Evolutionary conservation across 2,797 vertebrate species (phyloP).

Genomic region (Benthosema pterotum): DNA sequence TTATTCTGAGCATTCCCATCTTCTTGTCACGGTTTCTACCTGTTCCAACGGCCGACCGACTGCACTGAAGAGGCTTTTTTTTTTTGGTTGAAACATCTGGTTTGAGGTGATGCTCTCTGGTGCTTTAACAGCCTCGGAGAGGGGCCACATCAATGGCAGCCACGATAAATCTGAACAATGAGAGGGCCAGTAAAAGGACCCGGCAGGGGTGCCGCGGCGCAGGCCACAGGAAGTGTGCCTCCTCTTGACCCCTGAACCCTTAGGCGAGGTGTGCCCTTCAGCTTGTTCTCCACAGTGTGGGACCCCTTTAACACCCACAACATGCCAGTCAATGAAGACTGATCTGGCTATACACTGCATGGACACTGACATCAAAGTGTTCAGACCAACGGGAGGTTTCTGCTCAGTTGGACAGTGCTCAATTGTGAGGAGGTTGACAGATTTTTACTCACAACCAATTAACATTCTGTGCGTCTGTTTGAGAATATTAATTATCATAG

Average conservation of each 20-base stretch:
- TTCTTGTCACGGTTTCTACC: slow-evolving; percentile 53
- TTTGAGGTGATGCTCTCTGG: slow-evolving; percentile 75
- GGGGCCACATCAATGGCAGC: slow-evolving; percentile 71
- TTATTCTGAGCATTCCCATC: slow-evolving; percentile 41
- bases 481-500: no score
- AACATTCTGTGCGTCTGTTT: no score
- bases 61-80: slow-evolving; percentile 41
- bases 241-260: slow-evolving; percentile 72
- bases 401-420: no score
- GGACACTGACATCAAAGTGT: no score
- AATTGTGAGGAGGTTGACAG: no score
- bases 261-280: slow-evolving; percentile 56
- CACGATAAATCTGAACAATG: slow-evolving; percentile 77
- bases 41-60: slow-evolving; percentile 42
- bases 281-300: slow-evolving; percentile 30
- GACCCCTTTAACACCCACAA: not conserved
- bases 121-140: slow-evolving; percentile 65
- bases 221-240: slow-evolving; percentile 77
- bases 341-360: no score
- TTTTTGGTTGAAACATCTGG: slow-evolving; percentile 78
- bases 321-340: not conserved
- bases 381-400: no score
- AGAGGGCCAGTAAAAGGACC: slow-evolving; percentile 70
- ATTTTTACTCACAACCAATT: no score
- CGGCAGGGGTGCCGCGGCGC: slow-evolving; percentile 58